Evolutionary conservation across 2,888 invertebrate genomes (phyloP).

Genomic region (Micoletzkya japonica): DNA sequence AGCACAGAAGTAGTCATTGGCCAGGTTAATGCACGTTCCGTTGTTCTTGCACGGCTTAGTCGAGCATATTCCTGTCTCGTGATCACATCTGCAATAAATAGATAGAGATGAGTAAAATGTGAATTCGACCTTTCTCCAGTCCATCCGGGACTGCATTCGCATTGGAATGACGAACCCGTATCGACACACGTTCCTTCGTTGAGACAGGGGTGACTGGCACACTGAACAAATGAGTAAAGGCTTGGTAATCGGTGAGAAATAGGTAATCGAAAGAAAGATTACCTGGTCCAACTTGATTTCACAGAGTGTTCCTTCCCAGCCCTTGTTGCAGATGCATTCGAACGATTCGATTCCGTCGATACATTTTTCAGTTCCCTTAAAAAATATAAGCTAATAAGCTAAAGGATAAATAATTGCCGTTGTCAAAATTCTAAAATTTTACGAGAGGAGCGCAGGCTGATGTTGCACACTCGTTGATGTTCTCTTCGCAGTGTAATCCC

Average conservation of each 20-base stretch:
- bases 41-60: slow-evolving; percentile 89
- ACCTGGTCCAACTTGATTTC: slow-evolving; percentile 69
- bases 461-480: slow-evolving; percentile 85
- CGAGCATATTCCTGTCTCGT: slow-evolving; percentile 83
- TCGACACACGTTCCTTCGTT: slow-evolving; percentile 71
- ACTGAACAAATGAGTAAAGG: slow-evolving; percentile 68
- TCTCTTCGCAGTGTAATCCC: slow-evolving; percentile 82
- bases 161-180: slow-evolving; percentile 79
- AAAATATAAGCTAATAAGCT: not conserved
- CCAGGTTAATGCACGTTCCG: slow-evolving; percentile 85
- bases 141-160: slow-evolving; percentile 75
- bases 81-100: slow-evolving; percentile 73
- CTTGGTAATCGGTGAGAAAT: not conserved
- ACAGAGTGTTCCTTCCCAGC: slow-evolving; percentile 82
- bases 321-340: slow-evolving; percentile 85
- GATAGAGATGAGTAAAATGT: slow-evolving; percentile 10
- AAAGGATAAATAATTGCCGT: not conserved
- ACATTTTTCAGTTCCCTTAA: slow-evolving; percentile 83
- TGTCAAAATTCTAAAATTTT: not conserved
- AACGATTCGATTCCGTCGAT: slow-evolving; percentile 73
- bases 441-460: not conserved
- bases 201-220: slow-evolving; percentile 83
- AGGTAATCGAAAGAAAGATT: not conserved
- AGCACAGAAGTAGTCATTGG: slow-evolving; percentile 86
- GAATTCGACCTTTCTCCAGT: slow-evolving; percentile 43